These are phyloP conservation scores for Ctenochaetus hawaiiensis DNA, from an alignment of 2,797 vertebrate species.

Conservation along the genomic window DNA sequence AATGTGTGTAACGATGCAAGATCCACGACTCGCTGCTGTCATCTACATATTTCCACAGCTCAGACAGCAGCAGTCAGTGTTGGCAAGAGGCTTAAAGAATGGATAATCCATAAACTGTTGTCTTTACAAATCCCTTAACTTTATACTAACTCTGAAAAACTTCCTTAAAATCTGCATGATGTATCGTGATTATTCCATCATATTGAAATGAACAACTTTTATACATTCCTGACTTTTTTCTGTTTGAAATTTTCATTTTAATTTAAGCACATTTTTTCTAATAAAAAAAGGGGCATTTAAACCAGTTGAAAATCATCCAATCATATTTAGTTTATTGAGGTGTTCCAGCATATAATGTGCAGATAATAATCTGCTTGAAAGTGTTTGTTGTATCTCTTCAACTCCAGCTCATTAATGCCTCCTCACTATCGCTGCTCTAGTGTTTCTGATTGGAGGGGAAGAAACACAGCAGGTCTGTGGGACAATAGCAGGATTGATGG, in stretches of 20 bases:
- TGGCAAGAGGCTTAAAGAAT: slow-evolving; percentile 16
- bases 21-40: slow-evolving; percentile 31
- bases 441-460: slow-evolving; percentile 59
- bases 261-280: neutral
- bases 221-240: neutral
- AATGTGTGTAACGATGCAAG: slow-evolving; percentile 47
- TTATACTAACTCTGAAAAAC: neutral
- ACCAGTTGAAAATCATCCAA: neutral
- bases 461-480: slow-evolving; percentile 67
- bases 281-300: neutral
- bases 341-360: neutral
- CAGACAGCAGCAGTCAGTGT: slow-evolving; percentile 7
- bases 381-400: slow-evolving; percentile 34
- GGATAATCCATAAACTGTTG: slow-evolving; percentile 19
- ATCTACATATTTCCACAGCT: slow-evolving; percentile 33
- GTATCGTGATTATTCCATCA: neutral
- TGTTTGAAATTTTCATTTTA: neutral
- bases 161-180: slow-evolving; percentile 3
- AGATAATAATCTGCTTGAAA: slow-evolving; percentile 16
- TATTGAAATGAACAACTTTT: neutral
- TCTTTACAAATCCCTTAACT: slow-evolving; percentile 36
- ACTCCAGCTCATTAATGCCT: slow-evolving; percentile 64
- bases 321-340: neutral
- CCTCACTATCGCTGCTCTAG: slow-evolving; percentile 61
- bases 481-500: slow-evolving; percentile 78